Percentiles rank a stretch among this genome's conserved stretches.
These are phyloP conservation scores for Paralinhomoeus sp. DNA, from an alignment of 2,888 invertebrate genomes.

Conservation along the genomic window DNA sequence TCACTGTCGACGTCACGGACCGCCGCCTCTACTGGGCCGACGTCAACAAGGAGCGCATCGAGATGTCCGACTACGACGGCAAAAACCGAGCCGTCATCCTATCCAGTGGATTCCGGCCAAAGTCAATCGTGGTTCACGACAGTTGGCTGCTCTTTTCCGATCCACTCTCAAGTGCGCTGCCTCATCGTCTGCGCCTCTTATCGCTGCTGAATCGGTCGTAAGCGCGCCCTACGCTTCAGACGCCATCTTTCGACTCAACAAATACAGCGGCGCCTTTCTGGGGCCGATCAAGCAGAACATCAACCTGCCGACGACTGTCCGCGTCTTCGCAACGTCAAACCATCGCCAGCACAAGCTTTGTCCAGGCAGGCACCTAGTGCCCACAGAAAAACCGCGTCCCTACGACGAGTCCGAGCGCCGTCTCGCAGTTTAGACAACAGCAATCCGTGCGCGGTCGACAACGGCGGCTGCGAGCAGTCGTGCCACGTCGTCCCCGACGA, in stretches of 20 bases:
- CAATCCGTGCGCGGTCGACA: constrained; percentile 60
- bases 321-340: constrained; percentile 14
- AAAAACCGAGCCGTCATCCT: constrained; percentile 36
- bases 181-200: too few relatives aligned
- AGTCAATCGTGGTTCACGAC: constrained; percentile 20
- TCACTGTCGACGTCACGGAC: constrained; percentile 84
- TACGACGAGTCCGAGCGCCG: too few relatives aligned
- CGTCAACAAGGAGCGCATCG: constrained; percentile 62
- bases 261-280: constrained; percentile 72
- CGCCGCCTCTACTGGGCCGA: constrained; percentile 73
- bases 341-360: not conserved
- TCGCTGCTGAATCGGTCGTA: too few relatives aligned
- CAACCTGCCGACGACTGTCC: constrained; percentile 33
- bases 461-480: constrained; percentile 77
- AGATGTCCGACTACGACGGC: constrained; percentile 67
- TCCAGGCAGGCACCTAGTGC: too few relatives aligned
- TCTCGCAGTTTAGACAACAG: constrained; percentile 25
- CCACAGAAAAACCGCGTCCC: too few relatives aligned
- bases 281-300: constrained; percentile 73
- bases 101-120: constrained; percentile 16
- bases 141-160: constrained; percentile 23
- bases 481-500: constrained; percentile 12
- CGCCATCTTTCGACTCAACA: constrained; percentile 85
- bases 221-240: constrained; percentile 11
- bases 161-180: constrained; percentile 19